Evolutionary conservation across 2,113 vertebrate genomes (phyloP), one percentile per base, ranked within the genome.

Genomic region (Macquaria ambigua): DNA sequence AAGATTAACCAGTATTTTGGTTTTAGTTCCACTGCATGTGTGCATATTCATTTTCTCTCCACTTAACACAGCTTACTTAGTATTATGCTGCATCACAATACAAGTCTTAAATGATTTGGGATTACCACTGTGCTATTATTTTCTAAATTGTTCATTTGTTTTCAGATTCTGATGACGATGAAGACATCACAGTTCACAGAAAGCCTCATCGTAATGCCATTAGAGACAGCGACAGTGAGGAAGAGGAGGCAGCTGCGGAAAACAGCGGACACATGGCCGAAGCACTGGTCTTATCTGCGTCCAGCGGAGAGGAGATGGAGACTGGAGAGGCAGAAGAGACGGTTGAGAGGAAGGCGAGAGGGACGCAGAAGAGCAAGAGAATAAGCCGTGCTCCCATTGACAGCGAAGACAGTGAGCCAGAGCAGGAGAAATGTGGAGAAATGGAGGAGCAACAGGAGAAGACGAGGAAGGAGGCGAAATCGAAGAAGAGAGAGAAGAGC

Each of bases 121-220:
- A 48, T 39, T n/a, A 12, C 23, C 1, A 9, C 0, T 46, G 4
- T 28, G 0, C 21, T 39, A 48, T 48, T 48, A 43, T 43, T 43
- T 31, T 58, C 6, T 81, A 46, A 74, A 58, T 20, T 55, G 2
- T 46, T 41, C 14, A 61, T 53, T 34, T 15, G 9, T 75, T 82
- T 52, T 31, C 74, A 96, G 98, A 98, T 91, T 98, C 97, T 15
- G 98, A 99, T 52, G 97, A 98, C 21, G 97, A 98, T 2, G 92
- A 95, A 93, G 90, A 96, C 23, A 84, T 96, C 55, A 34, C 94
- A 31, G 89, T 96, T 11, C 89, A 85, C 87, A 97, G 96, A 68
- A 99, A 97, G 86, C 48, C 92, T 10, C 97, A 96, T 52, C 96
- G 93, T 74, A 97, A 96, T 43, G 92, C 96, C 28, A 93, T 99